Evolutionary conservation across 64 coral and sea anemone species (phyloP).

Genomic region (Catalaphyllia jardinei): DNA sequence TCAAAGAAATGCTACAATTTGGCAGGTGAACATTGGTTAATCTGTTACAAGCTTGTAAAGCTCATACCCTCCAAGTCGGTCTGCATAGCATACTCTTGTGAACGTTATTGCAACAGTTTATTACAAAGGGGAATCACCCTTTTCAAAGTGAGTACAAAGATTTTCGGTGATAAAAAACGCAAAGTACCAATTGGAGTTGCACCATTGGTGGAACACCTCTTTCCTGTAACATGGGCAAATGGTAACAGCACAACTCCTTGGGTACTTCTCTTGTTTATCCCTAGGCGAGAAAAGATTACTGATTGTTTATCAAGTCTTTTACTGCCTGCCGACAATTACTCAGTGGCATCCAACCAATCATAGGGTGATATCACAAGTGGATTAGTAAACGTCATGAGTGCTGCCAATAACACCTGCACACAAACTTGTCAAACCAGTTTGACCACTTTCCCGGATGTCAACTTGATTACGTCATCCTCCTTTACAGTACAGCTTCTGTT

Average conservation of each 20-base stretch:
- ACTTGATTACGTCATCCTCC: slow-evolving; percentile 68
- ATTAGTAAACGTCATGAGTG: slow-evolving; percentile 79
- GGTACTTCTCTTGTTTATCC: slow-evolving; percentile 37
- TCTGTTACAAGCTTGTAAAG: background rate
- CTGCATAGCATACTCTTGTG: background rate
- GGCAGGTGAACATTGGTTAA: background rate
- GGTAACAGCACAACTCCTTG: slow-evolving; percentile 26
- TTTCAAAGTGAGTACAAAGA: background rate
- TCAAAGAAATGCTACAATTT: background rate
- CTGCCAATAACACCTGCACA: slow-evolving; percentile 78
- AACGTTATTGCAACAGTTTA: background rate
- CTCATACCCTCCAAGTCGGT: background rate
- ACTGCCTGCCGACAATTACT: slow-evolving; percentile 69
- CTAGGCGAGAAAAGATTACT: slow-evolving; percentile 48
- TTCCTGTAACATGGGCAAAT: slow-evolving; percentile 13
- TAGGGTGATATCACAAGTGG: slow-evolving; percentile 57
- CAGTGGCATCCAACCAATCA: slow-evolving; percentile 70
- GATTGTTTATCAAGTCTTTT: slow-evolving; percentile 67
- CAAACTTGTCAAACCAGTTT: slow-evolving; percentile 76
- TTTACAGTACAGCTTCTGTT: slow-evolving; percentile 66
- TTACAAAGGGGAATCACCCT: slow-evolving; percentile 40
- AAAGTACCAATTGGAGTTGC: slow-evolving; percentile 4
- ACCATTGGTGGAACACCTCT: background rate
- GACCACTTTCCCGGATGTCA: slow-evolving; percentile 81
- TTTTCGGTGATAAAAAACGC: background rate